phyloP scores from a whole-genome alignment of 2,797 vertebrate species.

The Sebastes variabilis region DNA sequence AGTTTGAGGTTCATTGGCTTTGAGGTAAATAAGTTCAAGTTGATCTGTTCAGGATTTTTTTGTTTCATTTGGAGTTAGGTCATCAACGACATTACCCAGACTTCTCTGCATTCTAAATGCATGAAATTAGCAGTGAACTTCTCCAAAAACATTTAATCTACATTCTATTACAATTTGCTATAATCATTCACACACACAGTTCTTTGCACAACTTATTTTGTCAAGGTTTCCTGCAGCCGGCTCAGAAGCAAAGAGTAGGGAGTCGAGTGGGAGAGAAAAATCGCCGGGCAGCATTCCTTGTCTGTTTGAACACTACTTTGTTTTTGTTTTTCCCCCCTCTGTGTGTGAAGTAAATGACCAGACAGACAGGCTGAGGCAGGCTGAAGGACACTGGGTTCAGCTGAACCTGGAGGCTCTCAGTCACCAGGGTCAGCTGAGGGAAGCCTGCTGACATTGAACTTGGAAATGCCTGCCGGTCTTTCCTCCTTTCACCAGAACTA shows the following conservation, averaged over 20 bases:
- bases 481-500: not conserved
- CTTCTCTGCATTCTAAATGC: too few species aligned
- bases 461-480: conserved; percentile 30
- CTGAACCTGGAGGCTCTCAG: conserved; percentile 47
- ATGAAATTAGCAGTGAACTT: not conserved
- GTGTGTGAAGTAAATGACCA: conserved; percentile 35
- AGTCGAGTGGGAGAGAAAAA: not conserved
- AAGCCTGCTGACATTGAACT: conserved; percentile 45
- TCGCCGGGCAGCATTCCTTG: conserved; percentile 42
- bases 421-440: conserved; percentile 26
- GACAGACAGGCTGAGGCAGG: conserved; percentile 16
- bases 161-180: not conserved
- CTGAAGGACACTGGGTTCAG: conserved; percentile 59
- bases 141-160: not conserved
- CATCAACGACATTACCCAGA: not conserved
- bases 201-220: not conserved
- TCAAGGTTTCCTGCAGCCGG: not conserved
- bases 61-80: not conserved
- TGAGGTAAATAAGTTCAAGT: not conserved
- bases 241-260: not conserved
- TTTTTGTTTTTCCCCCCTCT: not conserved
- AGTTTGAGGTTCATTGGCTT: not conserved
- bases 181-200: not conserved
- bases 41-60: not conserved
- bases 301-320: conserved; percentile 17